These are phyloP conservation scores for Cyprinus carpio DNA, from an alignment of 2,113 vertebrate genomes.

Conservation along the genomic window DNA sequence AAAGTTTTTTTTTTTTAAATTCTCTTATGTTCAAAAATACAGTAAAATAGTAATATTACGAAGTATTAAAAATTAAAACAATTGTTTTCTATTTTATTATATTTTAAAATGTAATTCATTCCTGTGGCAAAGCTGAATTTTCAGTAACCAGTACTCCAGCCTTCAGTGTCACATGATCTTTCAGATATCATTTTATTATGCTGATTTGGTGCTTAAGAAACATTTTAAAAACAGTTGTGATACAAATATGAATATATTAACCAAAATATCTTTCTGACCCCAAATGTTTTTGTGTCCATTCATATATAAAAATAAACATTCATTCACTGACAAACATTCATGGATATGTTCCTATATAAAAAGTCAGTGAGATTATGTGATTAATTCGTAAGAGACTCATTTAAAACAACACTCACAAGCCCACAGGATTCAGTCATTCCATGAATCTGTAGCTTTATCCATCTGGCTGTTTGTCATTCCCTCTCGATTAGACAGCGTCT, in stretches of 20 bases:
- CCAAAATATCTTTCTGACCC: too few relatives aligned
- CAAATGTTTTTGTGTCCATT: neutral
- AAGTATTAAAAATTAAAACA: too few relatives aligned
- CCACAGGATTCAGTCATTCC: constrained; percentile 58
- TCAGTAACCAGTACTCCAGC: too few relatives aligned
- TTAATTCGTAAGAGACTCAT: constrained; percentile 54
- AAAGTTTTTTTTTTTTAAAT: too few relatives aligned
- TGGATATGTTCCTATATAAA: neutral
- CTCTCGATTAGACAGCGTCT: constrained; percentile 59
- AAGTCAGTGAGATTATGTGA: constrained; percentile 32
- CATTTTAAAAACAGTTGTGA: too few relatives aligned
- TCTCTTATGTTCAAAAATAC: too few relatives aligned
- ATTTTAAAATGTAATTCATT: too few relatives aligned
- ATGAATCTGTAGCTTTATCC: constrained; percentile 64
- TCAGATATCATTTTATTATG: neutral
- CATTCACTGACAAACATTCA: neutral
- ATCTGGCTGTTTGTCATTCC: constrained; percentile 58
- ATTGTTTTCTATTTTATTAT: too few relatives aligned
- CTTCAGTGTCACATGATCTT: neutral
- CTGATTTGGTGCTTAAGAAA: too few relatives aligned
- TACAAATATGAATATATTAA: too few relatives aligned
- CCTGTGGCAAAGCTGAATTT: too few relatives aligned
- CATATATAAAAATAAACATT: neutral
- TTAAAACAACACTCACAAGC: constrained; percentile 49
- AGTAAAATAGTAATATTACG: too few relatives aligned